Conservation (phyloP, 2,797 vertebrate species). For the Oreonectes daqikongensis region DNA sequence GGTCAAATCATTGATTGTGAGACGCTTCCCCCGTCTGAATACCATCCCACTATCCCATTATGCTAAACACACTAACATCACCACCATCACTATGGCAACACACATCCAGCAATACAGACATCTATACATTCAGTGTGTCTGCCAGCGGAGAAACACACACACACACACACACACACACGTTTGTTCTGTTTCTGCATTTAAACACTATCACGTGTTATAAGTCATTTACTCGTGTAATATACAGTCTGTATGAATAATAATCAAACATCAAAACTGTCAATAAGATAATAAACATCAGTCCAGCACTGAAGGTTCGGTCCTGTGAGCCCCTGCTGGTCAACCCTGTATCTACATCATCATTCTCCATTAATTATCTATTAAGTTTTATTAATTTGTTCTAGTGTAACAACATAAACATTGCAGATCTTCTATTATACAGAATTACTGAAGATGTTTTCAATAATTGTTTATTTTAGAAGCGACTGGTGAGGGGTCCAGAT, state of each 20-base stretch:
- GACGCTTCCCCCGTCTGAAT: not conserved
- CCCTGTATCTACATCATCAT: not conserved
- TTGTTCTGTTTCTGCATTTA: too few relatives aligned
- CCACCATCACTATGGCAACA: constrained; percentile 43
- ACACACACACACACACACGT: too few relatives aligned
- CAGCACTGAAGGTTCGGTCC: not conserved
- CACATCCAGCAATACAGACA: constrained; percentile 12
- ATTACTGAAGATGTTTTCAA: too few relatives aligned
- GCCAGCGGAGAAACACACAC: too few relatives aligned
- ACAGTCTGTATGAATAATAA: too few relatives aligned
- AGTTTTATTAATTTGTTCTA: too few relatives aligned
- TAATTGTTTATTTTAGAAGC: too few relatives aligned
- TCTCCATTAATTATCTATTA: too few relatives aligned
- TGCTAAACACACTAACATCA: constrained; percentile 29
- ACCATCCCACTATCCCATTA: constrained; percentile 34
- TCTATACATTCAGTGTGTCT: not conserved
- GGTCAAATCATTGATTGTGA: not conserved
- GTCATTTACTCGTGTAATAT: not conserved
- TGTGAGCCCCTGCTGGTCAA: not conserved
- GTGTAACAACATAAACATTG: too few relatives aligned
- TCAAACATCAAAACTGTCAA: not conserved
- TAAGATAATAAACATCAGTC: not conserved
- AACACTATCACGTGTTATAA: too few relatives aligned
- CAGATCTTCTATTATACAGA: too few relatives aligned
- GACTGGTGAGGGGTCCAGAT: too few relatives aligned